A percentile compares a stretch with the other conserved stretches of the same genome.
Evolutionary conservation across 2,888 invertebrate genomes (phyloP).

Genomic region (Hipparchia sbordonii): DNA sequence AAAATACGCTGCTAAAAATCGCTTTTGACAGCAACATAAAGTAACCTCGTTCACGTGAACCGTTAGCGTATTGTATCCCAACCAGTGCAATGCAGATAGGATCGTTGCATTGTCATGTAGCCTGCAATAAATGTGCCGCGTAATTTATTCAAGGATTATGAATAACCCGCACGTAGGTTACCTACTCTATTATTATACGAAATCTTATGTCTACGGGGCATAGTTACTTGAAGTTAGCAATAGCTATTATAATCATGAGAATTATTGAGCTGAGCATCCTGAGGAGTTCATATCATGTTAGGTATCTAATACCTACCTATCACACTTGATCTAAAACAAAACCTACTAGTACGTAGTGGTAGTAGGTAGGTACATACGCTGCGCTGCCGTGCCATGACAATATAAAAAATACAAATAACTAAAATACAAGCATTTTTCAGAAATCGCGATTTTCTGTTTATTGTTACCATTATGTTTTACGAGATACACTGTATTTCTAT

Average conservation of each 20-base stretch:
- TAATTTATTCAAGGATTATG: conserved; percentile 36
- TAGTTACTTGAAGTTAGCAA: background rate
- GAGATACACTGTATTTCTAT: too few relatives aligned
- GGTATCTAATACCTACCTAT: too few relatives aligned
- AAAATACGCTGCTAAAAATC: conserved; percentile 11
- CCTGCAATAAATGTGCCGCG: conserved; percentile 29
- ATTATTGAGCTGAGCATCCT: too few relatives aligned
- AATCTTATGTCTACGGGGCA: background rate
- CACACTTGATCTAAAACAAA: too few relatives aligned
- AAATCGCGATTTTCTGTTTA: too few relatives aligned
- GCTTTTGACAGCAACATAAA: conserved; percentile 25
- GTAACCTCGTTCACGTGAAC: conserved; percentile 35
- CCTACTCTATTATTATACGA: background rate
- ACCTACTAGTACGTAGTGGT: too few relatives aligned
- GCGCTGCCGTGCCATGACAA: too few relatives aligned
- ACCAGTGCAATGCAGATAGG: conserved; percentile 38
- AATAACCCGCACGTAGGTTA: background rate
- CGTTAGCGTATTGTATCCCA: conserved; percentile 39
- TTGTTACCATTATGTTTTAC: too few relatives aligned
- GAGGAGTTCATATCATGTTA: too few relatives aligned
- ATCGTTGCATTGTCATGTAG: conserved; percentile 40
- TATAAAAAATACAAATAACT: too few relatives aligned
- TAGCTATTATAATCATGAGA: conserved; percentile 40
- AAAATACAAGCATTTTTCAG: too few relatives aligned
- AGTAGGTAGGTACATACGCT: too few relatives aligned